Evolutionary conservation across 2,113 vertebrate species (phyloP), one percentile per base, ranked within the genome.

Genomic region (Leptodactylus fuscus): DNA sequence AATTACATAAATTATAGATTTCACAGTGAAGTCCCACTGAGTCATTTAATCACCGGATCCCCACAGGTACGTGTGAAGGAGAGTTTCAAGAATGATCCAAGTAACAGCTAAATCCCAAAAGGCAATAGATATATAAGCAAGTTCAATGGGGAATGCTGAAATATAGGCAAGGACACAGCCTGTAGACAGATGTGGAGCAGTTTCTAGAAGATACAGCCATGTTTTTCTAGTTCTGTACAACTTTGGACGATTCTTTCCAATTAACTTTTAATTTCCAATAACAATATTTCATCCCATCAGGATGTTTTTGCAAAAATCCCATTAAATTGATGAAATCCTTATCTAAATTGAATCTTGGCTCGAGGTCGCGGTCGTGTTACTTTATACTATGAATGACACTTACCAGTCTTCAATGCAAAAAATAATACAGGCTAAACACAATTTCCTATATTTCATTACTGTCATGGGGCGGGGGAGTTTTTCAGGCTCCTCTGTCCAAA

Each of bases 391-490:
- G 77, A 80, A 11, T 60, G 77, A 60, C 77, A 80, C 20, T 44
- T 80, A 80, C 22, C 77, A 16, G 49, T 58, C 18, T 58, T 34
- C 58, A 34, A 53, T 81, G 1, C 29, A 27, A 44, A 41, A 20
- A 62, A 44, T 73, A 60, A 58, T 58, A 55, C n/a, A n/a, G n/a
- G n/a, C n/a, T n/a, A n/a, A n/a, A n/a, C 65, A 34, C 85, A n/a
- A 82, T 22, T 46, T 53, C 18, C 24, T 49, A 16, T 46, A 8
- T 58, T 76, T 79, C 27, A 74, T 79, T 44, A 81, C 1, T 36
- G 46, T 75, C 2, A 46, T 32, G 38, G n/a, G 83, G 27, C 86
- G 48, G 87, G 46, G 87, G 82, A 60, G 91, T 70, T 7, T 87
- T 84, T 73, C 5, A 18, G 16, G 24, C 46, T 24, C 32, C 7